Evolutionary conservation across 1,140 invertebrate genomes (phyloP).

Genomic region (Patella vulgata): DNA sequence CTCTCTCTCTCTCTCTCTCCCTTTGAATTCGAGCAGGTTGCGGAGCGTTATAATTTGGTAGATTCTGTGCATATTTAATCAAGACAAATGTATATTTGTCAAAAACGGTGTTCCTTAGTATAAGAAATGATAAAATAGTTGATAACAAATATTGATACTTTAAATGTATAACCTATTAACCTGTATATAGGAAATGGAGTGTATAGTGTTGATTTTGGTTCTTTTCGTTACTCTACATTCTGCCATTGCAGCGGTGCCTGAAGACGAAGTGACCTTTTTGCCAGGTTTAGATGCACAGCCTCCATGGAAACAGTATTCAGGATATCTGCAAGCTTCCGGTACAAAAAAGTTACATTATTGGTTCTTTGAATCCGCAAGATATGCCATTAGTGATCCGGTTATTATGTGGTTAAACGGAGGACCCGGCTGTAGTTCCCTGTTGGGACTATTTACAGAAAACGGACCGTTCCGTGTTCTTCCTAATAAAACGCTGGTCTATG

Average conservation of each 20-base stretch:
- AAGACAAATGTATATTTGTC: no score
- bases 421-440: constrained; percentile 70
- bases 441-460: constrained; percentile 68
- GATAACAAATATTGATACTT: no score
- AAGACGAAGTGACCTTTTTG: constrained; percentile 39
- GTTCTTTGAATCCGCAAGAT: constrained; percentile 69
- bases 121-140: no score
- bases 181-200: no score
- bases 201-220: no score
- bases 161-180: no score
- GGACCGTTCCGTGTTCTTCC: constrained; percentile 65
- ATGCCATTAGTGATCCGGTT: constrained; percentile 67
- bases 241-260: constrained; percentile 21
- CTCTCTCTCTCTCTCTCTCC: no score
- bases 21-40: no score
- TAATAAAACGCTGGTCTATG: constrained; percentile 54
- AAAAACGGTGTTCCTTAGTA: no score
- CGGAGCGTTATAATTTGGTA: no score
- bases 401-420: constrained; percentile 72
- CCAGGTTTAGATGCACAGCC: constrained; percentile 48
- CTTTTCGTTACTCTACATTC: no score
- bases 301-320: constrained; percentile 55
- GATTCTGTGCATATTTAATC: no score
- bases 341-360: constrained; percentile 52
- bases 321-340: constrained; percentile 50